These are phyloP conservation scores for Cheiracanthium punctorium DNA, from an alignment of 2,888 invertebrate species.

Conservation along the genomic window DNA sequence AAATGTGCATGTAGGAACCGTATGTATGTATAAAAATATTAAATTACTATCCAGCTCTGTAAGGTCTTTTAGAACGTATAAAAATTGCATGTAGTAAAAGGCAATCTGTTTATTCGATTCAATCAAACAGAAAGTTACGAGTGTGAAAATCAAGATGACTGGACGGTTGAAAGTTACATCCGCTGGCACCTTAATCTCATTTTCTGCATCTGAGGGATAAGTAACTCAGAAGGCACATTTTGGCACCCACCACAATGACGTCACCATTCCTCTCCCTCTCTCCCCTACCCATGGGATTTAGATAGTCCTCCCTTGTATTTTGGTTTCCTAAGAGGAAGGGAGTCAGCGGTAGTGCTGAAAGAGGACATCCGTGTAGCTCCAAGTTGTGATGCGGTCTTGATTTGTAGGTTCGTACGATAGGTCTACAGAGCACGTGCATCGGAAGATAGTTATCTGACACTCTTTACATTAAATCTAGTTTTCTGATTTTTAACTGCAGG, in stretches of 20 bases:
- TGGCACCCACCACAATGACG: slow-evolving; percentile 20
- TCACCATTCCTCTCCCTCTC: slow-evolving; percentile 26
- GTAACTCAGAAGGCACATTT: slow-evolving; percentile 27
- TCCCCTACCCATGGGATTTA: slow-evolving; percentile 18
- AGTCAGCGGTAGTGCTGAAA: slow-evolving; percentile 18
- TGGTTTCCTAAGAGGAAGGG: neutral
- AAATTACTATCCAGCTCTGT: too few species aligned
- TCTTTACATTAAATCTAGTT: too few species aligned
- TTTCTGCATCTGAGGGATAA: slow-evolving; percentile 28
- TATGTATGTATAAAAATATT: too few species aligned
- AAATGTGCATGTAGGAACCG: too few species aligned
- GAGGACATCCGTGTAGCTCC: slow-evolving; percentile 20
- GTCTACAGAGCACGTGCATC: too few species aligned
- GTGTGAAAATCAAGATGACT: too few species aligned
- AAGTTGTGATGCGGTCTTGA: slow-evolving; percentile 13
- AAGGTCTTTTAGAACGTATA: too few species aligned
- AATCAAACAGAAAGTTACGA: too few species aligned
- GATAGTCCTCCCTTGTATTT: slow-evolving; percentile 13
- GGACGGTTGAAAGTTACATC: slow-evolving; percentile 4
- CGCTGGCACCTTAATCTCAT: slow-evolving; percentile 53
- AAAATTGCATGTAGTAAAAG: too few species aligned
- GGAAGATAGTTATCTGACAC: too few species aligned
- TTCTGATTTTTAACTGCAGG: too few species aligned
- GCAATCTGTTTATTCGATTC: too few species aligned
- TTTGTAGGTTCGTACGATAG: neutral